Evolutionary conservation across 2,888 invertebrate species (phyloP).

Genomic region (Scaptomyza cyrtandrae): DNA sequence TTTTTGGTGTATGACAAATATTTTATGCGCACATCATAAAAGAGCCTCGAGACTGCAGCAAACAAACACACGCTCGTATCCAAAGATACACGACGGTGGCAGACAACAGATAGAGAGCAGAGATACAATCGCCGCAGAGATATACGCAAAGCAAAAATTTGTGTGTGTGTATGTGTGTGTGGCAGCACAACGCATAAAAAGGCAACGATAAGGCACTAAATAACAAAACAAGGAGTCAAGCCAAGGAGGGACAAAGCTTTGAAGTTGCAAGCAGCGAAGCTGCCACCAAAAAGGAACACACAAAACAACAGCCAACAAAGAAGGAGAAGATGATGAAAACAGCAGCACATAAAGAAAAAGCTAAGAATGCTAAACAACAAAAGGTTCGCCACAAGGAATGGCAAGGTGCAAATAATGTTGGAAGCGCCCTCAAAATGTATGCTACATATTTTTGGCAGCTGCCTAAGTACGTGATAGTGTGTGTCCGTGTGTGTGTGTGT

Average conservation of each 20-base stretch:
- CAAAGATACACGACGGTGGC: conserved; percentile 43
- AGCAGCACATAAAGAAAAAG: conserved; percentile 49
- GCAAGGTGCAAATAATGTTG: conserved; percentile 77
- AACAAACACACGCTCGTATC: conserved; percentile 28
- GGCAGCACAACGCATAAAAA: conserved; percentile 67
- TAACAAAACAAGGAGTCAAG: conserved; percentile 66
- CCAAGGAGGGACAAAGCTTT: conserved; percentile 51
- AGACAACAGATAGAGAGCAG: conserved; percentile 46
- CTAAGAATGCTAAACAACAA: conserved; percentile 61
- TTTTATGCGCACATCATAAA: conserved; percentile 78
- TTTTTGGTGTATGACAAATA: conserved; percentile 71
- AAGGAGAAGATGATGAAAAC: neutral
- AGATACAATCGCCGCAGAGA: conserved; percentile 60
- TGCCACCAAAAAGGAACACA: conserved; percentile 48
- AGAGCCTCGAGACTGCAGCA: conserved; percentile 68
- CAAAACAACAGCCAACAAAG: conserved; percentile 34
- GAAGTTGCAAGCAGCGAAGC: conserved; percentile 65
- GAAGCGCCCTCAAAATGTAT: conserved; percentile 70
- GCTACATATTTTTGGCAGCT: conserved; percentile 73
- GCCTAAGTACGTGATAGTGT: conserved; percentile 64
- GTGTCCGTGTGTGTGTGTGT: conserved; percentile 27
- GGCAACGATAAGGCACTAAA: conserved; percentile 68
- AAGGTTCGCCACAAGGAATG: conserved; percentile 50
- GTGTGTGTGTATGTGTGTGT: conserved; percentile 44
- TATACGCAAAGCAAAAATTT: conserved; percentile 53